Evolutionary conservation across 2,113 vertebrate species (phyloP), one percentile per base, ranked within the genome.

Genomic region (Planiliza haematocheilus): DNA sequence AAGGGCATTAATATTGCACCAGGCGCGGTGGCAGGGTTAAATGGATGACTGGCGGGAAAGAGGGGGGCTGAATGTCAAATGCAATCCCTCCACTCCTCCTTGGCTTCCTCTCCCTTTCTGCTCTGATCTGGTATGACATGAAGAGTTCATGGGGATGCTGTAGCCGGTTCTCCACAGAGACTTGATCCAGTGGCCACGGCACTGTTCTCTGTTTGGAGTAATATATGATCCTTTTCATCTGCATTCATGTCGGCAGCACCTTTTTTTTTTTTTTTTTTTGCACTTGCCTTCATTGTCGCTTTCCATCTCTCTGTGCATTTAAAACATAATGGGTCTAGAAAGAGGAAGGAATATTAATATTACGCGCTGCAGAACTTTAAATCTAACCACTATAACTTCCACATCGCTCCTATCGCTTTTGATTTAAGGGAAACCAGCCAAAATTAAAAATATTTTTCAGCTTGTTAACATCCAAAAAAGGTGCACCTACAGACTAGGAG

Each of bases 1-100:
- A 92, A 91, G 88, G 75, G 81, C 93, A 94, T 94, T 93, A 94
- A 94, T 94, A 94, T 93, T 94, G 91, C 93, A 94, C 86, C 53
- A 90, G 89, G 76, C 78, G 18, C 64, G 73, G 91, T 90, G 90
- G 86, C 86, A 81, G 91, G 93, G 93, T 93, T 94, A 94, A 94
- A 94, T 92, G 90, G 92, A 91, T 90, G 89, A 82, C 88, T 89
- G 79, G 68, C 56, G 77, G 61, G 24, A 21, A 30, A 10, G 73
- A 53, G 69, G 77, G 84, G 87, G 81, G 82, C 72, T 81, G 86
- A 81, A 89, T 88, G 89, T 91, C 84, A 92, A 87, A 89, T 74
- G 60, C 83, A 90, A 89, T 88, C 87, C 74, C 69, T 81, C 65
- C 67, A 75, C 69, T 70, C 55, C 59, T 79, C 74, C 75, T 45